Conservation (phyloP, 2,113 vertebrate species). For the Catharus minimus region DNA sequence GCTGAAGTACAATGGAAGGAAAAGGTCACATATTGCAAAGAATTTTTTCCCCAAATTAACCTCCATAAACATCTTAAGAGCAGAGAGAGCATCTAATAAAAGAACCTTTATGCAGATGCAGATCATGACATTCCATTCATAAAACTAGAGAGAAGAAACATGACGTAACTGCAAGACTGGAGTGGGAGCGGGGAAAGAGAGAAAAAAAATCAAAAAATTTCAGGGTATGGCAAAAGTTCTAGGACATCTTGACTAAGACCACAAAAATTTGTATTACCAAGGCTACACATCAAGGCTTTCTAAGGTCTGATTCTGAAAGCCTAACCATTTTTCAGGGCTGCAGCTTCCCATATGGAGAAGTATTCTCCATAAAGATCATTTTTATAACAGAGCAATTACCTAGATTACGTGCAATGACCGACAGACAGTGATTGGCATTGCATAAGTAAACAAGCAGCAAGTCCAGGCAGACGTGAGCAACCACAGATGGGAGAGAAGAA, state of each 20-base stretch:
- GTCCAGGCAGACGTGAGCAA: not conserved
- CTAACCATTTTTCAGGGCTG: not conserved
- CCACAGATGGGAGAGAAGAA: not conserved
- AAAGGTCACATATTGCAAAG: slow-evolving; percentile 19
- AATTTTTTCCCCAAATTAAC: slow-evolving; percentile 36
- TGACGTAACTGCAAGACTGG: not conserved
- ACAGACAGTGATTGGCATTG: not conserved
- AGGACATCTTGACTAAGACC: not conserved
- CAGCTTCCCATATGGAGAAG: not conserved
- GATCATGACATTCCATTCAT: slow-evolving; percentile 47
- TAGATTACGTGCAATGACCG: not conserved
- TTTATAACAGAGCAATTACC: not conserved
- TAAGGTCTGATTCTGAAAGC: not conserved
- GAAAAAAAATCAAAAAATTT: not conserved
- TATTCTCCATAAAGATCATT: not conserved
- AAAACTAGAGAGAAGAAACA: slow-evolving; percentile 7
- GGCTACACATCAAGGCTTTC: not conserved
- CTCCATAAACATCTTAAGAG: slow-evolving; percentile 35
- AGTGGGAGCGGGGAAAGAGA: rapidly evolving
- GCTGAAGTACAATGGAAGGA: slow-evolving; percentile 10
- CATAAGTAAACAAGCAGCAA: not conserved
- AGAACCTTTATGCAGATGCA: slow-evolving; percentile 54
- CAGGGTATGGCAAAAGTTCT: not conserved
- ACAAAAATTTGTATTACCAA: not conserved
- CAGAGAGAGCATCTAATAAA: slow-evolving; percentile 50